phyloP scores from a whole-genome alignment of 2,797 vertebrate genomes.

The Trichosurus vulpecula region DNA sequence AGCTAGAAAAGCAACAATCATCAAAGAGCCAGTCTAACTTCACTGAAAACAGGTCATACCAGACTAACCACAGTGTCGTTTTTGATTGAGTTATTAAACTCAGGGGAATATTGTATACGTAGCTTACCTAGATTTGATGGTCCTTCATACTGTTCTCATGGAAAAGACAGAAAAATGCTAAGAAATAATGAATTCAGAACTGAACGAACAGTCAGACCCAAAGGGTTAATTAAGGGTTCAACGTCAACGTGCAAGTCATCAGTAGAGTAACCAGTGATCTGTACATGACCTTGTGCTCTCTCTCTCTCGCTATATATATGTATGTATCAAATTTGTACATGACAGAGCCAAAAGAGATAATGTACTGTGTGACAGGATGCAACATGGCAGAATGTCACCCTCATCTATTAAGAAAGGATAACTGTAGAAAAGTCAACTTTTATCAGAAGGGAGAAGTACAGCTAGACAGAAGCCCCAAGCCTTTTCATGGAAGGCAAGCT shows the following conservation, averaged over 20 bases:
- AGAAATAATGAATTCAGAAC: neutral
- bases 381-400: neutral
- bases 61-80: neutral
- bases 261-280: neutral
- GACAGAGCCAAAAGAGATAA: neutral
- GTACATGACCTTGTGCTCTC: neutral
- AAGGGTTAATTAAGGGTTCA: neutral
- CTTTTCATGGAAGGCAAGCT: neutral
- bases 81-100: neutral
- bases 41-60: neutral
- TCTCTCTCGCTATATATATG: no score
- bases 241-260: neutral
- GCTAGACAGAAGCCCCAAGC: neutral
- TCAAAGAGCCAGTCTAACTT: neutral
- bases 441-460: neutral
- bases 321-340: neutral
- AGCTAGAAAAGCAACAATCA: neutral
- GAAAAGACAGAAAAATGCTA: neutral
- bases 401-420: neutral
- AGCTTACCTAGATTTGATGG: no score
- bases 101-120: neutral
- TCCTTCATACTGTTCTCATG: neutral
- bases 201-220: neutral
- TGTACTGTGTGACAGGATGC: neutral
- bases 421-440: neutral